Percentiles rank a stretch among this genome's conserved stretches.
Evolutionary conservation across 2,888 invertebrate genomes (phyloP).

Genomic region (Himalopsyche tibetana): DNA sequence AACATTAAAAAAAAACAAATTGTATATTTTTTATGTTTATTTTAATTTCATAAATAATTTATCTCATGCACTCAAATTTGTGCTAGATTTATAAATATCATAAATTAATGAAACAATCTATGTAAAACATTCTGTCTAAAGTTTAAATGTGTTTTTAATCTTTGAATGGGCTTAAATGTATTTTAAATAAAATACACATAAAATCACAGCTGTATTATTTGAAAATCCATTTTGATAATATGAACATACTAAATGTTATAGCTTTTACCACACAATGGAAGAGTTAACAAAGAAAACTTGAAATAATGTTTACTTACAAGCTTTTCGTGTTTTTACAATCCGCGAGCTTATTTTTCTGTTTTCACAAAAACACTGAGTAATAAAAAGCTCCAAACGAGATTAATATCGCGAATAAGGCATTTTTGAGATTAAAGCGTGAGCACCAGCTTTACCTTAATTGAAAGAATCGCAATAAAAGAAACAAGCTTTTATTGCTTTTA

Average conservation of each 20-base stretch:
- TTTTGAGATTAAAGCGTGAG: constrained; percentile 59
- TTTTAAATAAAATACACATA: too few relatives aligned
- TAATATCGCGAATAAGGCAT: constrained; percentile 37
- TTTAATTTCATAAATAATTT: too few relatives aligned
- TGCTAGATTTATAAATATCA: too few relatives aligned
- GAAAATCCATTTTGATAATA: too few relatives aligned
- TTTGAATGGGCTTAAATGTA: too few relatives aligned
- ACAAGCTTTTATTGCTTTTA: constrained; percentile 62
- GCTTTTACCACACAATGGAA: not conserved
- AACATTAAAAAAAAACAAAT: too few relatives aligned
- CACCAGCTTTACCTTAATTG: constrained; percentile 63
- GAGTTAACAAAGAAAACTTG: constrained; percentile 18
- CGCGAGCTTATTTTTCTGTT: constrained; percentile 37
- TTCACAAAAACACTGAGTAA: constrained; percentile 24
- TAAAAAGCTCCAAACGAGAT: constrained; percentile 43
- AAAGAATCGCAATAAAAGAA: constrained; percentile 64
- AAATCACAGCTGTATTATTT: too few relatives aligned
- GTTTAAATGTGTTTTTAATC: too few relatives aligned
- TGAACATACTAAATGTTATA: not conserved
- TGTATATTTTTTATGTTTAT: too few relatives aligned
- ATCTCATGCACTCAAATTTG: too few relatives aligned
- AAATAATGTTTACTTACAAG: constrained; percentile 32
- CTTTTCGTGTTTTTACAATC: constrained; percentile 13
- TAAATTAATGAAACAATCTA: too few relatives aligned
- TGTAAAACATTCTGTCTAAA: too few relatives aligned